Evolutionary conservation across 30 jellyfish, hydroid and myxozoan genomes (phyloP).

Genomic region (Cassiopea xamachana): DNA sequence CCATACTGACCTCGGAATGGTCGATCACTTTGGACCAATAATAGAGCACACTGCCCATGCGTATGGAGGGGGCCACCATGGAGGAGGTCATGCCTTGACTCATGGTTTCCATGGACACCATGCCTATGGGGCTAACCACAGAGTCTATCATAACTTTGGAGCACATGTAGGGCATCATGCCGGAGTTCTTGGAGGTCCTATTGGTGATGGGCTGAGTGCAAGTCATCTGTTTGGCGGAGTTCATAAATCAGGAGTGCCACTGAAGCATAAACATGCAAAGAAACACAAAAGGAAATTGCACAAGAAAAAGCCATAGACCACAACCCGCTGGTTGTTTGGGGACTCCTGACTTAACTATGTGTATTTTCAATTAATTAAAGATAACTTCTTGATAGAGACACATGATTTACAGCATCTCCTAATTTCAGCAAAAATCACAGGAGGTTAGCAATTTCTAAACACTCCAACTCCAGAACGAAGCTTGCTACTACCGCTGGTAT

Average conservation of each 20-base stretch:
- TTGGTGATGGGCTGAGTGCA: conserved; percentile 42
- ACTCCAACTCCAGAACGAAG: too few relatives aligned
- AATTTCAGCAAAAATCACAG: too few relatives aligned
- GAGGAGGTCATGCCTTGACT: conserved; percentile 22
- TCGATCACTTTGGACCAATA: conserved; percentile 69
- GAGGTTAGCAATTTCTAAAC: too few relatives aligned
- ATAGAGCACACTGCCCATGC: conserved; percentile 31
- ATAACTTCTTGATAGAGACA: too few relatives aligned
- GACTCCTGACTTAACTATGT: too few relatives aligned
- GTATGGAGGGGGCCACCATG: conserved; percentile 6
- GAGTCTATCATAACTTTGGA: neutral
- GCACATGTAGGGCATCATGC: conserved; percentile 37
- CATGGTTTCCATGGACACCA: conserved; percentile 32
- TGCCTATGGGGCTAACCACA: conserved; percentile 4
- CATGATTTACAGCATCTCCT: too few relatives aligned
- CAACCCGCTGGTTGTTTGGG: neutral
- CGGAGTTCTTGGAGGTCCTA: conserved; percentile 53
- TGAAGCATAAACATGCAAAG: conserved; percentile 15
- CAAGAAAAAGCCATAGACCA: neutral
- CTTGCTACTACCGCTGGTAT: too few relatives aligned
- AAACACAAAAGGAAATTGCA: conserved; percentile 19
- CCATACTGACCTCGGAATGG: conserved; percentile 44
- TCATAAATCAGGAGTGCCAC: conserved; percentile 65
- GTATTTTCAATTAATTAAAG: too few relatives aligned
- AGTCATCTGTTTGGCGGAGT: conserved; percentile 57